Evolutionary conservation across 2,113 vertebrate species (phyloP), one percentile per base, ranked within the genome.

Genomic region (Apus apus): DNA sequence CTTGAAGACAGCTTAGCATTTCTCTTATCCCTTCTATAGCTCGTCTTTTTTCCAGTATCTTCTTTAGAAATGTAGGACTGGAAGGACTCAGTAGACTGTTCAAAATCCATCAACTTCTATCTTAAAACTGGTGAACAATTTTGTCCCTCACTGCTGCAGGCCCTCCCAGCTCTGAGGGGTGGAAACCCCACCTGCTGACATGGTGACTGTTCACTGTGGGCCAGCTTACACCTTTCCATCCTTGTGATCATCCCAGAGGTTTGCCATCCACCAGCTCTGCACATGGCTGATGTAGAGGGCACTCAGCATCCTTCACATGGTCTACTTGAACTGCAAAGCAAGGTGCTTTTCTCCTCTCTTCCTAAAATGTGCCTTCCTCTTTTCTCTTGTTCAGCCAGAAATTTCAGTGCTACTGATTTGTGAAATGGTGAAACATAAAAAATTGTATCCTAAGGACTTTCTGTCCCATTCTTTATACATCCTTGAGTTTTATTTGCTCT

Each of bases 151-250:
- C 36, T 65, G 11, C 61, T 84, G 68, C 61, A 81, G 64, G 21
- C 1, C 1, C 58, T 82, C 62, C 27, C 27, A 85, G 34, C 72
- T 88, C 43, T 22, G 21, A 46, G 0, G 1, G 11, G 23, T 82
- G 9, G 54, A 75, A 91, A 25, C 13, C 19, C 36, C 56, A 71
- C 11, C 32, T 78, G 60, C 61, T 77, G 38, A 17, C 3, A 23
- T 34, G 17, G 32, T 7, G 6, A 72, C 8, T 2, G 0, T 29
- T 85, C 6, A 2, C 61, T 3, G 0, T 19, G 23, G 61, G 38
- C 22, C 91, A 93, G 53, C 70, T 91, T 74, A 75, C 3, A 2
- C 16, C 21, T 78, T 36, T 65, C 29, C 58, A 66, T 76, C 74
- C 77, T 30, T 94, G 66, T 65, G 38, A 60, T 60, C 40, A 48